Conservation (phyloP, 2,888 invertebrate genomes). For the Scrobipalpa costella region DNA sequence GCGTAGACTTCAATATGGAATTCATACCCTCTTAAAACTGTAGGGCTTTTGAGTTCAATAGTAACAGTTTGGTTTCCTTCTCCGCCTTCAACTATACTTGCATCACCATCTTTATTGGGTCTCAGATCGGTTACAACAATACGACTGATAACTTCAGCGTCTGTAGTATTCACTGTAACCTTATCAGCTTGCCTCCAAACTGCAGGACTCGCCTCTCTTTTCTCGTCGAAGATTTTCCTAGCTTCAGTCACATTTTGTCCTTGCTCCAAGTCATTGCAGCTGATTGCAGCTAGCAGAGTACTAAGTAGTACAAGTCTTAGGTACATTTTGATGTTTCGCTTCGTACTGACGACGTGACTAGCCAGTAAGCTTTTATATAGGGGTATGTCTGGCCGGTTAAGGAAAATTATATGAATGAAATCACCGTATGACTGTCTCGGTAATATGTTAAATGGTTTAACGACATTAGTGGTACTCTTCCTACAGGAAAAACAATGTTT, state of each 20-base stretch:
- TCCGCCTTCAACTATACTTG: constrained; percentile 61
- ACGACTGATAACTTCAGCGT: constrained; percentile 56
- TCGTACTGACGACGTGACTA: not conserved
- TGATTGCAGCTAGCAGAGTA: constrained; percentile 45
- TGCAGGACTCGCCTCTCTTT: constrained; percentile 59
- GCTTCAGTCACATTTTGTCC: constrained; percentile 40
- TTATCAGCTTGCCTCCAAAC: constrained; percentile 61
- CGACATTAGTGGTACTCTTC: constrained; percentile 51
- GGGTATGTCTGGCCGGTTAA: constrained; percentile 40
- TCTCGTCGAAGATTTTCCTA: constrained; percentile 48
- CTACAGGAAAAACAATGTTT: constrained; percentile 64
- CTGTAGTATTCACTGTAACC: constrained; percentile 54
- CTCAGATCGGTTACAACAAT: constrained; percentile 61
- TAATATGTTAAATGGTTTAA: constrained; percentile 54
- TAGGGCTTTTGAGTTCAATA: constrained; percentile 66
- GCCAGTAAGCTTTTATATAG: constrained; percentile 56
- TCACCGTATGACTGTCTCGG: constrained; percentile 39
- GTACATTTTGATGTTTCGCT: constrained; percentile 22
- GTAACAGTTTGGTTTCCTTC: constrained; percentile 62
- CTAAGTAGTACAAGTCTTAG: constrained; percentile 39
- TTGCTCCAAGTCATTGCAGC: constrained; percentile 52
- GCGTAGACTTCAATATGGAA: constrained; percentile 63
- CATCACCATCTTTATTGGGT: constrained; percentile 66
- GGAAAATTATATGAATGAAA: constrained; percentile 60
- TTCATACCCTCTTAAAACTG: constrained; percentile 63